These are phyloP conservation scores for Axinella damicornis DNA, from an alignment of 37 sponge, comb jelly and placozoan genomes.

Conservation along the genomic window DNA sequence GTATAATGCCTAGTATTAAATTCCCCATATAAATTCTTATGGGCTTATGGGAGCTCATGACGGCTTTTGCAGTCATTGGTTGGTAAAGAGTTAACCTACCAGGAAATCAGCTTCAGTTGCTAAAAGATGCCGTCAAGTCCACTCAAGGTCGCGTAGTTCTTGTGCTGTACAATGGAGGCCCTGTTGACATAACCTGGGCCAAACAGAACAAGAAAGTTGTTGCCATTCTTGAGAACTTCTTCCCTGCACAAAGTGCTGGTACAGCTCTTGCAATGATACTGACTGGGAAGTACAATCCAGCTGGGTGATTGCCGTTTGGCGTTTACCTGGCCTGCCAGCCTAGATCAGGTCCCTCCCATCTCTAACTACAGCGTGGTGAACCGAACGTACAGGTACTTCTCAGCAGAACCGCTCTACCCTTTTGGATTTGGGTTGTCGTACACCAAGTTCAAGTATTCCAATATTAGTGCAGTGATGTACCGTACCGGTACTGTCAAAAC, in stretches of 20 bases:
- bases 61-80: too few relatives aligned
- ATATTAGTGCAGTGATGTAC: slow-evolving; percentile 19
- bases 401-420: slow-evolving; percentile 45
- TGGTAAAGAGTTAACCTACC: slow-evolving; percentile 53
- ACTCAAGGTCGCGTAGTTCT: neutral
- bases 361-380: slow-evolving; percentile 63
- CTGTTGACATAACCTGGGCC: slow-evolving; percentile 59
- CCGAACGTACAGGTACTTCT: slow-evolving; percentile 69
- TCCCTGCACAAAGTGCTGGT: slow-evolving; percentile 53
- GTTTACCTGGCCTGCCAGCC: slow-evolving; percentile 61
- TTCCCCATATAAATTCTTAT: too few relatives aligned
- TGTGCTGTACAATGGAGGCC: slow-evolving; percentile 63
- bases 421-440: slow-evolving; percentile 79
- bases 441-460: slow-evolving; percentile 51
- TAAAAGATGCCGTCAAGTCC: slow-evolving; percentile 34
- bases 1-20: too few relatives aligned
- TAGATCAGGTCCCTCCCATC: slow-evolving; percentile 59
- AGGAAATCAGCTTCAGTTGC: slow-evolving; percentile 47
- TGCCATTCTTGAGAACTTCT: slow-evolving; percentile 48
- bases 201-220: slow-evolving; percentile 28
- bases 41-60: too few relatives aligned
- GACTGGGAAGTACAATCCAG: slow-evolving; percentile 42
- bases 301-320: slow-evolving; percentile 59
- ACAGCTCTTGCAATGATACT: slow-evolving; percentile 35
- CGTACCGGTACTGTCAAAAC: neutral